Evolutionary conservation across 2,797 vertebrate species (phyloP).

Genomic region (Meda fulgida): DNA sequence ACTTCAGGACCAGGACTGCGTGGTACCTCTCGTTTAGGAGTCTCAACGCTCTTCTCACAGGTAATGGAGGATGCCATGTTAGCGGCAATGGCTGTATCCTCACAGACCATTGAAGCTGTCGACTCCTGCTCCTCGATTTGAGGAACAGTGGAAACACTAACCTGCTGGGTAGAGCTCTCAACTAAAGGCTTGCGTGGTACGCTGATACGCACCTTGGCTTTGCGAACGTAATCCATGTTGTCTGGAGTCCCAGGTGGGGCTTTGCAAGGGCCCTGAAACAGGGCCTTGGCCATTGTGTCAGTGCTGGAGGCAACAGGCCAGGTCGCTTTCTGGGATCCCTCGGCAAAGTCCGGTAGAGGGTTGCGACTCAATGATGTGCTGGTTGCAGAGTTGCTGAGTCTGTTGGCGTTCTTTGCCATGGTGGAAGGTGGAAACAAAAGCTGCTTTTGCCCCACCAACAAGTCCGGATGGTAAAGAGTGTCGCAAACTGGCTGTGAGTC

Average conservation of each 20-base stretch:
- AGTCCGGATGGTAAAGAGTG: conserved; percentile 87
- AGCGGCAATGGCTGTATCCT: conserved; percentile 52
- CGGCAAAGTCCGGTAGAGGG: conserved; percentile 81
- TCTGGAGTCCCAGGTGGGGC: conserved; percentile 58
- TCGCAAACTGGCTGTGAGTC: conserved; percentile 96
- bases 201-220: conserved; percentile 93
- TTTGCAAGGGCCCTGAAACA: conserved; percentile 70
- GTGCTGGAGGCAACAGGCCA: conserved; percentile 89
- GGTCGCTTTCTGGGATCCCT: conserved; percentile 89
- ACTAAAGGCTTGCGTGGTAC: conserved; percentile 76
- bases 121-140: conserved; percentile 72
- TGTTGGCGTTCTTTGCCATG: conserved; percentile 77
- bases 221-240: conserved; percentile 91
- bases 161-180: conserved; percentile 69
- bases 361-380: conserved; percentile 66
- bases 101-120: conserved; percentile 68
- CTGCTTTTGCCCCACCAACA: conserved; percentile 82
- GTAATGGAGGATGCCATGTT: conserved; percentile 53
- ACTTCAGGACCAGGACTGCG: conserved; percentile 56
- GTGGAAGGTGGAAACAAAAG: conserved; percentile 72
- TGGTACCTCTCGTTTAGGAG: conserved; percentile 64
- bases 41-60: conserved; percentile 70
- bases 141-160: conserved; percentile 70
- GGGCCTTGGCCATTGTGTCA: conserved; percentile 89
- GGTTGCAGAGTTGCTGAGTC: conserved; percentile 62